These are phyloP conservation scores for Pomacea maculata DNA, from an alignment of 1,140 invertebrate genomes.

Conservation along the genomic window DNA sequence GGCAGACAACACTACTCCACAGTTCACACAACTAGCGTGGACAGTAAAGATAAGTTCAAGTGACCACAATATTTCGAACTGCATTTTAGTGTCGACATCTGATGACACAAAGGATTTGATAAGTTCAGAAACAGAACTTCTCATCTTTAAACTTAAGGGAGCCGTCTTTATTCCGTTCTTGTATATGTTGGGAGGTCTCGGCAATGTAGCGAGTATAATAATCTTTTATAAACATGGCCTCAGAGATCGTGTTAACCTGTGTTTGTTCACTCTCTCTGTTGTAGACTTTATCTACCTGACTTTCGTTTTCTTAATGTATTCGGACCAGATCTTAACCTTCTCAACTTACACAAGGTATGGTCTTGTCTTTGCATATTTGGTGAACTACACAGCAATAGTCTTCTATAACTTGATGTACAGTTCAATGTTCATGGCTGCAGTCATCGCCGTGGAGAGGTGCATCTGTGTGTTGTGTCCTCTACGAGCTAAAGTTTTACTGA, in stretches of 20 bases:
- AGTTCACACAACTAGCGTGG: too few relatives aligned
- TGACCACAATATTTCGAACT: too few relatives aligned
- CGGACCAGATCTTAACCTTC: too few relatives aligned
- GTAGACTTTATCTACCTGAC: background rate
- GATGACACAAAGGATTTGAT: too few relatives aligned
- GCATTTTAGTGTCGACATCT: too few relatives aligned
- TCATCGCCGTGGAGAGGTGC: slow-evolving; percentile 1
- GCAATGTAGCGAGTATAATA: background rate
- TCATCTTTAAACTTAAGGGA: too few relatives aligned
- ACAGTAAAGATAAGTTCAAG: too few relatives aligned
- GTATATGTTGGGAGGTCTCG: background rate
- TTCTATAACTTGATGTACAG: background rate
- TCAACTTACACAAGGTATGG: background rate
- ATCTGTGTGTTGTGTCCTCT: slow-evolving; percentile 4
- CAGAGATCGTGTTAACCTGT: slow-evolving; percentile 1
- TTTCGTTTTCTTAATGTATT: background rate
- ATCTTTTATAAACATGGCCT: slow-evolving; percentile 3
- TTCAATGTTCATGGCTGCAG: background rate
- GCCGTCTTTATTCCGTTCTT: background rate
- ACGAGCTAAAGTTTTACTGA: background rate
- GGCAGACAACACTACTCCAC: too few relatives aligned
- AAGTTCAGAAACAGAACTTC: too few relatives aligned
- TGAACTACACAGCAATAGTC: background rate
- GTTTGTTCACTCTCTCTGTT: background rate
- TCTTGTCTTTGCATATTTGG: background rate